These are phyloP conservation scores for Stomatorhinus ivindoensis DNA, from an alignment of 2,113 vertebrate species.

Conservation along the genomic window DNA sequence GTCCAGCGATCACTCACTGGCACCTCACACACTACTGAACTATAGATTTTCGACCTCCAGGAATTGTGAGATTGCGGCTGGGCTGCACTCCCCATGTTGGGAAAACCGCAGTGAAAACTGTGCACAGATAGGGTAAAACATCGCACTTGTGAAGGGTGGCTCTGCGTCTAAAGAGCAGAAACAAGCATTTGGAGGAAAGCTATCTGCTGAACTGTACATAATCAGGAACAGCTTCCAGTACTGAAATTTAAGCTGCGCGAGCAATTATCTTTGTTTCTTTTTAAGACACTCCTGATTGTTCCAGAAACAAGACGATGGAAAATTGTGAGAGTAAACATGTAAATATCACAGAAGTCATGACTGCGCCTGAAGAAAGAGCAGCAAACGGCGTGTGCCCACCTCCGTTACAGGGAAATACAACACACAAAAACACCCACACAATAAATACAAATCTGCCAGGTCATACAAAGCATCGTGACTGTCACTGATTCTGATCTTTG, in stretches of 20 bases:
- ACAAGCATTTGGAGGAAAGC: slow-evolving; percentile 54
- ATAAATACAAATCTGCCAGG: background rate
- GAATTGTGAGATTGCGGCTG: background rate
- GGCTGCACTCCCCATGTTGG: slow-evolving; percentile 20
- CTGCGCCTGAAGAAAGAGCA: slow-evolving; percentile 35
- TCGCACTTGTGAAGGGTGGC: slow-evolving; percentile 27
- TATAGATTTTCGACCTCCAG: slow-evolving; percentile 25
- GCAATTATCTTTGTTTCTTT: slow-evolving; percentile 41
- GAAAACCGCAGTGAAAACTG: slow-evolving; percentile 32
- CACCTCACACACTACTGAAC: background rate
- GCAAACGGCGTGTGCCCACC: slow-evolving; percentile 37
- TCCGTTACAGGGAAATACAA: slow-evolving; percentile 14
- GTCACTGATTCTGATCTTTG: background rate
- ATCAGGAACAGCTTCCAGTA: slow-evolving; percentile 65
- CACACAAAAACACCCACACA: slow-evolving; percentile 21
- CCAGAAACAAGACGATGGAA: slow-evolving; percentile 66
- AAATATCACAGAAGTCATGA: slow-evolving; percentile 60
- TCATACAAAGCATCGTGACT: background rate
- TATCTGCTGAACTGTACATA: slow-evolving; percentile 41
- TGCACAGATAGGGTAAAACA: slow-evolving; percentile 12
- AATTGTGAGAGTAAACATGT: slow-evolving; percentile 67
- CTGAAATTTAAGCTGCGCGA: slow-evolving; percentile 60
- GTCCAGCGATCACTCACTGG: background rate
- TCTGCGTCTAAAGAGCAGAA: slow-evolving; percentile 33
- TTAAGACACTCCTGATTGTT: slow-evolving; percentile 59